phyloP scores from a whole-genome alignment of 2,888 invertebrate species.

The Drosophila phalerata region DNA sequence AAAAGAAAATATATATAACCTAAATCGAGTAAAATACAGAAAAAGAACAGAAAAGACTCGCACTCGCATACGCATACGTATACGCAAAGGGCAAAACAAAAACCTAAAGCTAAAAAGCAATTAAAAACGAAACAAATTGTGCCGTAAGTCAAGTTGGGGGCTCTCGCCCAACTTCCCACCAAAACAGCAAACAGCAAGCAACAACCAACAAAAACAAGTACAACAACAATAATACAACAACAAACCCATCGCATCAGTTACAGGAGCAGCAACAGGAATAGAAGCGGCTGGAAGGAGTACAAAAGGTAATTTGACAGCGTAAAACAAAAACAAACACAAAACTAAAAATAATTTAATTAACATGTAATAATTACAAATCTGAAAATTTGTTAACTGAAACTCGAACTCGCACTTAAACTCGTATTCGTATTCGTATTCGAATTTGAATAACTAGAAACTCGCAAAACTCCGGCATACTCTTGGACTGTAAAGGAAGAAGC shows the following conservation, averaged over 20 bases:
- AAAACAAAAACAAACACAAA: conserved; percentile 23
- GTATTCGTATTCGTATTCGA: neutral
- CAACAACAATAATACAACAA: conserved; percentile 13
- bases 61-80: conserved; percentile 1
- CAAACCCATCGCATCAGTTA: conserved; percentile 21
- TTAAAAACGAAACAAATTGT: conserved; percentile 74
- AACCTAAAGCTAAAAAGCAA: conserved; percentile 68
- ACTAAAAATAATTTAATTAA: conserved; percentile 37
- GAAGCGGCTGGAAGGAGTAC: conserved; percentile 21
- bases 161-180: conserved; percentile 54
- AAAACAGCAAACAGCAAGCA: conserved; percentile 11
- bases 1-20: neutral
- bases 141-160: conserved; percentile 77
- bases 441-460: neutral
- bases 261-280: conserved; percentile 20
- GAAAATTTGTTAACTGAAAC: conserved; percentile 47
- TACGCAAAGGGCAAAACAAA: neutral
- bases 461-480: neutral
- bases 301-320: conserved; percentile 61
- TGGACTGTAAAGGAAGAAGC: neutral
- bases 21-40: neutral
- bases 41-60: conserved; percentile 1
- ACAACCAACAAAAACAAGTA: neutral
- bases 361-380: conserved; percentile 18
- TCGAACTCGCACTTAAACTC: conserved; percentile 23